A percentile compares a stretch with the other conserved stretches of the same genome.
phyloP scores from a whole-genome alignment of 92 coral and sea anemone genomes.

The Epizoanthus illoricatus region DNA sequence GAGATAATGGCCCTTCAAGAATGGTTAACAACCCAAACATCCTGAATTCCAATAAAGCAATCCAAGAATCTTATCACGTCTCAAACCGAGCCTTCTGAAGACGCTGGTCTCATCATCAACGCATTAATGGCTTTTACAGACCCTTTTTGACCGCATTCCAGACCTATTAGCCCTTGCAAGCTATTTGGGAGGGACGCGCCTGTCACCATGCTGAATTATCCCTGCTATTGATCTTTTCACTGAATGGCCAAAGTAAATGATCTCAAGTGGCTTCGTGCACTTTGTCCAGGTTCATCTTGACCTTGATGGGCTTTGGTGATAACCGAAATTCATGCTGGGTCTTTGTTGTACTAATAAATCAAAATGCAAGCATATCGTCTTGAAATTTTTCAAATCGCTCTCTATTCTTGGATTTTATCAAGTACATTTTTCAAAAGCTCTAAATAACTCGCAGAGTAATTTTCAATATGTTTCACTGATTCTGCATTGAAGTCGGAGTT shows the following conservation, averaged over 20 bases:
- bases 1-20: conserved; percentile 19
- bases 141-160: conserved; percentile 22
- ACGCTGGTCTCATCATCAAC: conserved; percentile 30
- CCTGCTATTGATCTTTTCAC: neutral
- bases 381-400: neutral
- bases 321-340: conserved; percentile 1
- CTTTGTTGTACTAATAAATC: too few species aligned
- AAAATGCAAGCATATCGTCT: too few species aligned
- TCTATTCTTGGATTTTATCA: conserved; percentile 4
- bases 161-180: conserved; percentile 7
- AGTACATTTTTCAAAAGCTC: neutral
- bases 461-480: neutral
- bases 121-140: conserved; percentile 37
- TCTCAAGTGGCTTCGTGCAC: conserved; percentile 36
- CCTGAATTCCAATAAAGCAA: conserved; percentile 39
- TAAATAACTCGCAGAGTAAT: conserved; percentile 1
- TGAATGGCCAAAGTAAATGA: conserved; percentile 10
- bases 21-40: conserved; percentile 30
- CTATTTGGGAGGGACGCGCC: conserved; percentile 8
- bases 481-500: neutral
- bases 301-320: conserved; percentile 19
- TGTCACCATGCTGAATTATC: neutral
- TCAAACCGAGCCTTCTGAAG: conserved; percentile 7
- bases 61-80: conserved; percentile 29
- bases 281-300: conserved; percentile 29